These are phyloP conservation scores for Charaxes varanes DNA, from an alignment of 1,140 invertebrate genomes.

Conservation along the genomic window DNA sequence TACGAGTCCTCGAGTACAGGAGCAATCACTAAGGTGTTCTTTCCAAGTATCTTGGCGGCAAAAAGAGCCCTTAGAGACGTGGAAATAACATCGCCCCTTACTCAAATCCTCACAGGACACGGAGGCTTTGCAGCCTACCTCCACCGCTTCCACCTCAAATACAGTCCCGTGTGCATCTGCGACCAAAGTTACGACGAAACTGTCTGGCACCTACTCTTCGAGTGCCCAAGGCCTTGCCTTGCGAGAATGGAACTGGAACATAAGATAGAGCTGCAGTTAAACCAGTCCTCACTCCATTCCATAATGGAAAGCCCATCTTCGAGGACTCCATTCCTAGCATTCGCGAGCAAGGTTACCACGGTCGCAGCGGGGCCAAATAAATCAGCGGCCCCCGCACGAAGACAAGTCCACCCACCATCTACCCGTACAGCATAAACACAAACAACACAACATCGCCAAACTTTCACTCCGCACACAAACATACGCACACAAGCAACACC, in stretches of 20 bases:
- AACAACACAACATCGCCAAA: too few species aligned
- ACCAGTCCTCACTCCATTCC: neutral
- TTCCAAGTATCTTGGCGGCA: constrained; percentile 15
- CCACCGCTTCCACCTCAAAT: constrained; percentile 18
- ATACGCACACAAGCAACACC: too few species aligned
- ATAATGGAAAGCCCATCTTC: too few species aligned
- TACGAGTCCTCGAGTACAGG: constrained; percentile 13
- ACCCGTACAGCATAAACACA: too few species aligned
- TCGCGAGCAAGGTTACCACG: neutral
- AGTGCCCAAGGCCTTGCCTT: neutral
- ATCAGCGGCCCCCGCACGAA: too few species aligned
- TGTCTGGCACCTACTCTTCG: constrained; percentile 11
- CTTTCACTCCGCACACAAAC: too few species aligned
- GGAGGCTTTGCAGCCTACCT: constrained; percentile 21
- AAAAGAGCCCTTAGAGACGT: constrained; percentile 4
- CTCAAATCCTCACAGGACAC: constrained; percentile 22
- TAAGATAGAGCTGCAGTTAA: neutral
- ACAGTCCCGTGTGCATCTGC: constrained; percentile 14
- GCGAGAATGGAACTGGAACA: neutral
- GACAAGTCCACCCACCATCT: too few species aligned
- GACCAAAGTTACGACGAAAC: constrained; percentile 6
- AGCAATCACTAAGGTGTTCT: constrained; percentile 17
- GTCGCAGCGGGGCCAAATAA: too few species aligned
- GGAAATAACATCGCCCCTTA: constrained; percentile 1
- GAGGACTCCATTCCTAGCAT: neutral